Evolutionary conservation across 2,113 vertebrate genomes (phyloP), one percentile per base, ranked within the genome.

Genomic region (Pao palembangensis): DNA sequence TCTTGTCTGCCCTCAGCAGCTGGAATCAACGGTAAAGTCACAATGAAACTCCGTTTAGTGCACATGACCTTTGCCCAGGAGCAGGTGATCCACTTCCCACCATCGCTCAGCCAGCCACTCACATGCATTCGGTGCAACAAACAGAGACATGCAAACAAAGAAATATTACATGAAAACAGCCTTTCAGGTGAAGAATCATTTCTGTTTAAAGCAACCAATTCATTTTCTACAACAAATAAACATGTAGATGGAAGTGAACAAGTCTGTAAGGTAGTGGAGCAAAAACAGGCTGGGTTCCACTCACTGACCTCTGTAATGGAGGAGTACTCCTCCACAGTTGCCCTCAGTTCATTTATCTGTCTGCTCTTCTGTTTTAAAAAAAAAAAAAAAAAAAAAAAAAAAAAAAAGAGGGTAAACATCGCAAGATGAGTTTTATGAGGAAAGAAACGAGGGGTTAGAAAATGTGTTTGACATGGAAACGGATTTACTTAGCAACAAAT

Each of bases 1-100:
- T 91, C 79, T 96, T 98, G 60, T 96, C 93, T 8, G 81, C 85
- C 54, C 92, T 89, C 67, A 92, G 75, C 60, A 90, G 61, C 91
- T 92, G 60, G 21, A 78, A 66, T 23, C 18, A 56, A 73, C 56
- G 67, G 51, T 41, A 72, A 34, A 61, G 41, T 53, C 57, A 20
- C 17, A 15, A 57, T 42, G 41, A 38, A 56, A 67, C 73, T 49
- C 65, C 68, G 64, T 25, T 47, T 0, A 4, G 44, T 23, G 2
- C 28, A 21, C 5, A n/a, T 28, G 21, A 3, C 20, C 23, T 1
- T 50, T 58, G 19, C 16, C 21, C 20, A 31, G 14, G 25, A 66
- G 55, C 76, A 71, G 59, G 54, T 76, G 78, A 55, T 63, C 43
- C 4, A 2, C 41, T 76, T 78, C 71, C 42, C 77, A 82, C 58